These are phyloP conservation scores for Pollenia labialis DNA, from an alignment of 2,888 invertebrate genomes.

Conservation along the genomic window DNA sequence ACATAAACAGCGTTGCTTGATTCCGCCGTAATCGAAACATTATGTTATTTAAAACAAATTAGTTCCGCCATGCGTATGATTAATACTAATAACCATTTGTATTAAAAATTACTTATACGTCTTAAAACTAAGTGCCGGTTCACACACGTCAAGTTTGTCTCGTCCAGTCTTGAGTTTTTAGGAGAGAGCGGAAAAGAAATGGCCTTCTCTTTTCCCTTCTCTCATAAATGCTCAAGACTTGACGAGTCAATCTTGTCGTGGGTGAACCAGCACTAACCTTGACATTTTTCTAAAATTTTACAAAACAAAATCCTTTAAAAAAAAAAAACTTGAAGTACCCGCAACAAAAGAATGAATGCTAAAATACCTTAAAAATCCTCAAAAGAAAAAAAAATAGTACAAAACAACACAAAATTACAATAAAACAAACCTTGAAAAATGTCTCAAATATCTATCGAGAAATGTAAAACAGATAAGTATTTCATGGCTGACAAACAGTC, in stretches of 20 bases:
- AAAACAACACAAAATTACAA: not conserved
- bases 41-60: not conserved
- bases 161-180: too few species aligned
- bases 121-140: too few species aligned
- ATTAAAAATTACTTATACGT: not conserved
- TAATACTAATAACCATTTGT: not conserved
- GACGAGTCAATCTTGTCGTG: too few species aligned
- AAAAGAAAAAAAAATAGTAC: not conserved
- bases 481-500: slow-evolving; percentile 44
- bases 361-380: not conserved
- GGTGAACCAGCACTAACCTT: too few species aligned
- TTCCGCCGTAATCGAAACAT: too few species aligned
- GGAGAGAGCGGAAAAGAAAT: too few species aligned
- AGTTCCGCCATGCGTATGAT: not conserved
- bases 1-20: too few species aligned
- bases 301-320: not conserved
- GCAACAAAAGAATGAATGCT: too few species aligned
- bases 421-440: slow-evolving; percentile 22
- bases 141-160: too few species aligned
- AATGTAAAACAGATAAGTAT: slow-evolving; percentile 16
- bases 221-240: too few species aligned
- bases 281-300: not conserved
- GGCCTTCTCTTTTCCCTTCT: too few species aligned
- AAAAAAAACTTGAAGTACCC: not conserved
- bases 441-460: not conserved